Base-by-base conservation (phyloP, 2,797 vertebrate species). In the Silurus lanzhouensis region DNA sequence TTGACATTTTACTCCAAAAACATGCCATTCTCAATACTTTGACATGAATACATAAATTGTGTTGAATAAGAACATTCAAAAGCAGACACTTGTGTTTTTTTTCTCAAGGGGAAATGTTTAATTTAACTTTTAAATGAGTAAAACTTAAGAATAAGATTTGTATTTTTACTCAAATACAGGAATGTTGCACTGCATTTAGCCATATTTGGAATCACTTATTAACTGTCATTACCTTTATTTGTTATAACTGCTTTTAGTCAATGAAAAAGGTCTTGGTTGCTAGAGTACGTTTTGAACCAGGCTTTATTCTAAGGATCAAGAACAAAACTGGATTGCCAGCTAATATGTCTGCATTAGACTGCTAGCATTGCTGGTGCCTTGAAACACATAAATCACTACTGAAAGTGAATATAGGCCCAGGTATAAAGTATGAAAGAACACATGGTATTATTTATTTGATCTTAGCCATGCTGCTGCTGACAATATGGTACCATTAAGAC, bases 361-460 rank as follows among this genome's bases (percentile, higher is more conserved):
- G 19, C 57, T 60, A 38, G 57, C 27, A 44, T 3, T 61, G 57
- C 31, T 22, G 31, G 0, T 46, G 31, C 58, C 31, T 14, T 61
- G 12, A 61, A 44, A 61, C 31, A 44, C 31, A 61, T 1, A 44
- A 58, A 61, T 78, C 19, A 44, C 5, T 38, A 6, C 72, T 71
- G 72, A 64, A 64, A 66, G 20, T 31, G 72, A 81, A 80, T 74
- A 55, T 64, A 15, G 57, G 6, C 67, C 31, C 60, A 27, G 38
- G 38, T 38, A 38, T 38, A 81, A 80, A 44, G 66, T 64, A 70
- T 83, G 78, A 61, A 86, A 19, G 44, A 85, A 17, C 31, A 57
- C 70, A 83, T 70, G 52, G 63, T 83, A 22, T 25, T 44, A 20
- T 79, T 79, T 63, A 66, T 83, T 86, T 80, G 14, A 83, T 57